Evolutionary conservation across 2,797 vertebrate species (phyloP).

Genomic region (Crocidura indochinensis): DNA sequence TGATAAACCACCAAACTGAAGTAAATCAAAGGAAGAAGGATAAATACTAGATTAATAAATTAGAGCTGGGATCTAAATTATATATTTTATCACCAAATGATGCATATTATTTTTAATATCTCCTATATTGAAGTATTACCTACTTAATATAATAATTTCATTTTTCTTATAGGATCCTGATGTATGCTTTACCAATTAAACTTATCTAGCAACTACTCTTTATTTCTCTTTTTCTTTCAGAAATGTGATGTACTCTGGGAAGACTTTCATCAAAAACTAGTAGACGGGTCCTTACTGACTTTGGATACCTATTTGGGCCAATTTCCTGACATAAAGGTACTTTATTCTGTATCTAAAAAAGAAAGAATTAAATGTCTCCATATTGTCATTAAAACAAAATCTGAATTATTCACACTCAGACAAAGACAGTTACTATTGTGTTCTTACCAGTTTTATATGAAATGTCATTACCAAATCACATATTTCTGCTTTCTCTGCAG

Average conservation of each 20-base stretch:
- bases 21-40: too few relatives aligned
- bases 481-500: constrained; percentile 42
- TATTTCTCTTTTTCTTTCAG: constrained; percentile 88
- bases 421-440: constrained; percentile 32
- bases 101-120: not conserved
- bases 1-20: not conserved
- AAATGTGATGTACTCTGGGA: constrained; percentile 98
- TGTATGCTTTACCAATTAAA: constrained; percentile 48
- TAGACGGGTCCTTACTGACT: constrained; percentile 96
- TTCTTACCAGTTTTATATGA: constrained; percentile 58
- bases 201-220: constrained; percentile 38
- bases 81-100: constrained; percentile 37
- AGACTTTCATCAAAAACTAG: constrained; percentile 98
- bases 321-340: constrained; percentile 98
- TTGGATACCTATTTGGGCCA: constrained; percentile 96
- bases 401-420: constrained; percentile 53
- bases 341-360: constrained; percentile 75
- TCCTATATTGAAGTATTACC: constrained; percentile 30
- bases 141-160: not conserved
- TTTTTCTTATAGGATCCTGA: constrained; percentile 14
- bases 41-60: too few relatives aligned
- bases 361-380: constrained; percentile 57
- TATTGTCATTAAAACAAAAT: constrained; percentile 45
- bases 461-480: constrained; percentile 64
- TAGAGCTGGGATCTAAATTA: constrained; percentile 4